These are phyloP conservation scores for Suillia variegata DNA, from an alignment of 2,888 invertebrate species.

Conservation along the genomic window DNA sequence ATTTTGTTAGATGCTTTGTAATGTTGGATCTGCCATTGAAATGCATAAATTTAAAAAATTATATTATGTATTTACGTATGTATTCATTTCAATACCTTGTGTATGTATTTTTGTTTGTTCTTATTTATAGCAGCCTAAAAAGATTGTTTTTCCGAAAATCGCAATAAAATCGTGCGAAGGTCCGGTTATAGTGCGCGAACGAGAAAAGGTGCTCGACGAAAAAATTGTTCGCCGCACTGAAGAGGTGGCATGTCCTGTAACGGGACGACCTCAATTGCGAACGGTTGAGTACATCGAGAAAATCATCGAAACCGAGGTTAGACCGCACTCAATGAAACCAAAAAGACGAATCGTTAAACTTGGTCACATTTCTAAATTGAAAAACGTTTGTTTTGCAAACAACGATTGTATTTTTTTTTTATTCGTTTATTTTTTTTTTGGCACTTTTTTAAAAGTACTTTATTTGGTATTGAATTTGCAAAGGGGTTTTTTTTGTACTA, in stretches of 20 bases:
- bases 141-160: conserved; percentile 77
- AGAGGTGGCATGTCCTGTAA: conserved; percentile 84
- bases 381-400: conserved; percentile 15
- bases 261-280: conserved; percentile 84
- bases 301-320: conserved; percentile 95
- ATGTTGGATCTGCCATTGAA: too few relatives aligned
- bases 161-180: conserved; percentile 86
- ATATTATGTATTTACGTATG: too few relatives aligned
- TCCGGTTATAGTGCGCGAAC: conserved; percentile 82
- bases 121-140: conserved; percentile 46
- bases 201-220: conserved; percentile 87
- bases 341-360: conserved; percentile 27
- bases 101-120: too few relatives aligned
- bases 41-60: too few relatives aligned
- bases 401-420: neutral
- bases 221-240: conserved; percentile 85
- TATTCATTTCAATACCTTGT: too few relatives aligned
- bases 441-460: neutral
- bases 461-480: neutral
- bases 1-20: too few relatives aligned
- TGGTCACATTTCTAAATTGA: conserved; percentile 27
- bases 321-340: conserved; percentile 31
- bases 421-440: neutral
- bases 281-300: conserved; percentile 94
- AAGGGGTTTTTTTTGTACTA: too few relatives aligned